These are phyloP conservation scores for Cardiocondyla obscurior DNA, from an alignment of 1,140 invertebrate species.

Conservation along the genomic window DNA sequence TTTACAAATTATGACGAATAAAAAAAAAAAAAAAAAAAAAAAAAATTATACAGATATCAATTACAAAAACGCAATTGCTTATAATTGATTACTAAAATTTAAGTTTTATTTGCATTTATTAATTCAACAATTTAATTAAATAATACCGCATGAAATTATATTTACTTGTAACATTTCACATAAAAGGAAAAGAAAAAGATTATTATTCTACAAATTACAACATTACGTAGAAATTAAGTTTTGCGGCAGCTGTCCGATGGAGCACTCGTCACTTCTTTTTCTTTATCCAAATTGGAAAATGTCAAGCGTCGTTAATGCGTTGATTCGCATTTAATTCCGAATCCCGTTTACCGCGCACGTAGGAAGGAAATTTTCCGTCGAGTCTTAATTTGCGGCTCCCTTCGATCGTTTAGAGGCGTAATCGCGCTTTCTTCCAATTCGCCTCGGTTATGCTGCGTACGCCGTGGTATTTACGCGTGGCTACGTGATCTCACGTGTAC, in stretches of 20 bases:
- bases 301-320: background rate
- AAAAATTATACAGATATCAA: too few relatives aligned
- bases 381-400: constrained; percentile 19
- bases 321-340: constrained; percentile 12
- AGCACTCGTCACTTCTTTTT: background rate
- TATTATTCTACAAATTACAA: constrained; percentile 2
- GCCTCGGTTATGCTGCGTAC: constrained; percentile 58
- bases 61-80: too few relatives aligned
- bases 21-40: too few relatives aligned
- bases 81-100: too few relatives aligned
- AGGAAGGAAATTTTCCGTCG: constrained; percentile 4
- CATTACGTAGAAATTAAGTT: background rate
- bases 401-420: constrained; percentile 44
- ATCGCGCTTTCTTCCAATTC: constrained; percentile 52
- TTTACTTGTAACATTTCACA: background rate
- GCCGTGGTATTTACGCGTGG: constrained; percentile 70
- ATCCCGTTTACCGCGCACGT: constrained; percentile 4
- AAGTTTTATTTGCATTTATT: background rate
- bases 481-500: constrained; percentile 60
- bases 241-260: background rate
- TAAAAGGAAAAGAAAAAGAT: background rate
- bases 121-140: background rate
- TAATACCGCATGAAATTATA: background rate
- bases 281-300: constrained; percentile 10
- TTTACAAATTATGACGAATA: too few relatives aligned